Base-by-base conservation (phyloP, 2,888 invertebrate genomes). In the Ypsolopha sequella region DNA sequence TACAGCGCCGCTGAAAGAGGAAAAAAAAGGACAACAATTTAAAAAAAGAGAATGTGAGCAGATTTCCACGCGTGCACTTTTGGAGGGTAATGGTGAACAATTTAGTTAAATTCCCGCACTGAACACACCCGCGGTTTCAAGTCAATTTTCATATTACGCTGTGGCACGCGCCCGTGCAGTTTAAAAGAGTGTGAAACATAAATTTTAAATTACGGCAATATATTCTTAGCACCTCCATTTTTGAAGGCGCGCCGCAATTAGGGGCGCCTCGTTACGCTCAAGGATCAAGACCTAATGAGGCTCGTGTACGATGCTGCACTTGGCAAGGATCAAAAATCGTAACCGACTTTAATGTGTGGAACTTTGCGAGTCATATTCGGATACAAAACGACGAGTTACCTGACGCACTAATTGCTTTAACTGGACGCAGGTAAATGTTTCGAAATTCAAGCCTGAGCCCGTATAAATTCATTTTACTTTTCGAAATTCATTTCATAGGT, bases 171-270 rank as follows among this genome's bases (percentile, higher is more conserved):
- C 34, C 48, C 49, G 41, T 50, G 51, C 50, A 54, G 68, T 66
- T 66, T 64, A 71, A 70, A 66, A 67, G 64, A 64, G 70, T 68
- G 68, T 56, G 67, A 74, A 74, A 69, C 73, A 73, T 75, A 73
- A 75, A 76, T 76, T 72, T 64, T 59, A 69, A 73, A 76, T 73
- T 70, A 68, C 70, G 64, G 64, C 66, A 64, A 70, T 68, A 68
- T 68, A 65, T 68, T 68, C 64, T 56, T 60, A 52, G 63, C 66
- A 59, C 58, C 67, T 65, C 66, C 68, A 70, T 71, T 75, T 75
- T 76, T 73, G 70, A 54, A 52, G 50, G 50, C 54, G 50, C 53
- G 55, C 53, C 35, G 46, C 46, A 46, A 53, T 53, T 53, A 55
- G 50, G 50, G 41, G 44, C 53, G 55, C 50, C 44, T 41, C 43